These are phyloP conservation scores for Periphyllus acericola DNA, from an alignment of 2,888 invertebrate genomes.

Conservation along the genomic window DNA sequence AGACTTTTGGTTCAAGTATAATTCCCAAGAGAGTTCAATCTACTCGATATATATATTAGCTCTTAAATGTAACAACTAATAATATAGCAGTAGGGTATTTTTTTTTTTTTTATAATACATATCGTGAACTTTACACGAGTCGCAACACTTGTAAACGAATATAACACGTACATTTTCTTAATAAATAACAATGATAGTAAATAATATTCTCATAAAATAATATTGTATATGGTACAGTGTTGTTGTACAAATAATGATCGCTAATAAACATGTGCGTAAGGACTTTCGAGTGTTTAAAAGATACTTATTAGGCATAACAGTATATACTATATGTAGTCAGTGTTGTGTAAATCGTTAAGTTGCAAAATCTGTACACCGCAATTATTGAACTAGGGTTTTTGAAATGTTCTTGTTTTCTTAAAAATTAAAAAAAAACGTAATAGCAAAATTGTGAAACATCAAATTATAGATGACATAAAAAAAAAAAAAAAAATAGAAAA, in stretches of 20 bases:
- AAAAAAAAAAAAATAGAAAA: too few species aligned
- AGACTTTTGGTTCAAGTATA: conserved; percentile 21
- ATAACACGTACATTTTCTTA: background rate
- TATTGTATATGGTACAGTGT: background rate
- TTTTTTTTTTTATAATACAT: conserved; percentile 2
- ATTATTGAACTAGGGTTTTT: background rate
- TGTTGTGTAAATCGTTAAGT: background rate
- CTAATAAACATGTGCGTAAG: background rate
- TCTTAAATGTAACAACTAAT: background rate
- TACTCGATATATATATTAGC: background rate
- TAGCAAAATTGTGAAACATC: background rate
- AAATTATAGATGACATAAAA: background rate
- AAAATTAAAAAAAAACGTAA: background rate
- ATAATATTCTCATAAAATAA: conserved; percentile 20
- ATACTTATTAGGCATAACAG: background rate
- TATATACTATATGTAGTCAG: too few species aligned
- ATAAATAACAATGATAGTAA: background rate
- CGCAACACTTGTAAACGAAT: background rate
- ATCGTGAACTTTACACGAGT: background rate
- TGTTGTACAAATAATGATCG: background rate
- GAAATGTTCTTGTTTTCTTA: background rate
- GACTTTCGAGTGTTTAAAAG: background rate
- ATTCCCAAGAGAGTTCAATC: background rate
- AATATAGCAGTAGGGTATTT: background rate
- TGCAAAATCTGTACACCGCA: background rate